These are phyloP conservation scores for Zygogramma bicolorata DNA, from an alignment of 2,888 invertebrate species.

Conservation along the genomic window DNA sequence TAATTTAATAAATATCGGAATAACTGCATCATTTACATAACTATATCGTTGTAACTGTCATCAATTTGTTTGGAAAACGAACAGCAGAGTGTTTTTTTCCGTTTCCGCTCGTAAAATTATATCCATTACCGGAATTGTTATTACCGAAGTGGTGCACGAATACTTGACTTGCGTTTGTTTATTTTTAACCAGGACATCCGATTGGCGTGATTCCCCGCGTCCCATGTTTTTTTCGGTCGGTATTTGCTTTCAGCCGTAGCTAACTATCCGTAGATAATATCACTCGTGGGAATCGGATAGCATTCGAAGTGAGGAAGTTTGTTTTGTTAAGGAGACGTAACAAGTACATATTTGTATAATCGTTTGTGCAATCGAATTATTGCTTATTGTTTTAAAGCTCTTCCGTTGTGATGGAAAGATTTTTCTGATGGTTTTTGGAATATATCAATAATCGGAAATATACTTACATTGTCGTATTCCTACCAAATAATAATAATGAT, in stretches of 20 bases:
- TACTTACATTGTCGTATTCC: too few species aligned
- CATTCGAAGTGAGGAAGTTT: background rate
- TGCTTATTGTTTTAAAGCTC: too few species aligned
- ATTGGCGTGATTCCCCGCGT: background rate
- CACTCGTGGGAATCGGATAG: conserved; percentile 18
- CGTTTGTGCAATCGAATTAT: too few species aligned
- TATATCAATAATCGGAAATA: too few species aligned
- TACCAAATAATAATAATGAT: too few species aligned
- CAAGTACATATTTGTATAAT: too few species aligned
- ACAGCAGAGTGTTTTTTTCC: background rate
- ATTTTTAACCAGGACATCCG: background rate
- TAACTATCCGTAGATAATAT: conserved; percentile 26
- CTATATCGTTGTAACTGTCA: background rate
- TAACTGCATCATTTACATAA: background rate
- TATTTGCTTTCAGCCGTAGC: background rate
- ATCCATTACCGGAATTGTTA: too few species aligned
- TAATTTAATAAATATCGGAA: background rate
- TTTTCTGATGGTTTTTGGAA: too few species aligned
- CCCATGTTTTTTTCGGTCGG: background rate
- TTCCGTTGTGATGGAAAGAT: too few species aligned
- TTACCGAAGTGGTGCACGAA: background rate
- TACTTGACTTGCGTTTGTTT: background rate
- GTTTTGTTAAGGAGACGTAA: too few species aligned
- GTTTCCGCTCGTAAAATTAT: too few species aligned
- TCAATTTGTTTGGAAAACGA: background rate